phyloP scores from a whole-genome alignment of 2,113 vertebrate species.

The Lipophrys pholis region DNA sequence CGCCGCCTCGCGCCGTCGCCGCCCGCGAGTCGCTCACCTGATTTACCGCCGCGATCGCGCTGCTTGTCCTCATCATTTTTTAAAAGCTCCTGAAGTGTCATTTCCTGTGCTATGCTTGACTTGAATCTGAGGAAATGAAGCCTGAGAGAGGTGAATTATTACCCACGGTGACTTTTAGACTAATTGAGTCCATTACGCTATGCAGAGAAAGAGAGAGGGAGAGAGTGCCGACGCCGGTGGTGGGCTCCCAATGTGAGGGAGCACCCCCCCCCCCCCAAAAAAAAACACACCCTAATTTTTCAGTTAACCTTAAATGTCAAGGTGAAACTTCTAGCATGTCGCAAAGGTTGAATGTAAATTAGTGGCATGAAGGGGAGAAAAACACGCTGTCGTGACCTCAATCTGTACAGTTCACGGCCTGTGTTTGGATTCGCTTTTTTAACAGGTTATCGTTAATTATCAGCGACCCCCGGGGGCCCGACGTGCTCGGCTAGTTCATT shows the following conservation, averaged over 20 bases:
- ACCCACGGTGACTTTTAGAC: conserved; percentile 75
- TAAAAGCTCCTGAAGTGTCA: conserved; percentile 80
- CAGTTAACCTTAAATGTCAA: conserved; percentile 80
- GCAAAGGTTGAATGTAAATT: conserved; percentile 77
- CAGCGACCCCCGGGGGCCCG: conserved; percentile 52
- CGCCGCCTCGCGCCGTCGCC: conserved; percentile 44
- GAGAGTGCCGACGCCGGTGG: conserved; percentile 11
- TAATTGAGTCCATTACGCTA: conserved; percentile 75
- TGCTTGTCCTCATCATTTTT: conserved; percentile 77
- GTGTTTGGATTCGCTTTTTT: conserved; percentile 74
- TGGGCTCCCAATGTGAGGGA: neutral
- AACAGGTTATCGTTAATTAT: conserved; percentile 75
- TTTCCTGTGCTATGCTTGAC: conserved; percentile 76
- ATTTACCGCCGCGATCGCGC: conserved; percentile 71
- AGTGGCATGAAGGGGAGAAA: conserved; percentile 31
- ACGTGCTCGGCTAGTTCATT: conserved; percentile 57
- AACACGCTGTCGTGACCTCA: conserved; percentile 66
- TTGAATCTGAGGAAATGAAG: conserved; percentile 78
- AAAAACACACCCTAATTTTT: conserved; percentile 64
- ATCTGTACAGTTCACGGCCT: conserved; percentile 70
- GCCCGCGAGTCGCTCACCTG: conserved; percentile 55
- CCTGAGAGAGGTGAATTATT: conserved; percentile 79
- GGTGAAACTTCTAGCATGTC: conserved; percentile 65
- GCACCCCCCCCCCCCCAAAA: neutral
- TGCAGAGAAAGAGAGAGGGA: conserved; percentile 42